Evolutionary conservation across 2,113 vertebrate genomes (phyloP), one percentile per base, ranked within the genome.

Genomic region (Oreochromis aureus): DNA sequence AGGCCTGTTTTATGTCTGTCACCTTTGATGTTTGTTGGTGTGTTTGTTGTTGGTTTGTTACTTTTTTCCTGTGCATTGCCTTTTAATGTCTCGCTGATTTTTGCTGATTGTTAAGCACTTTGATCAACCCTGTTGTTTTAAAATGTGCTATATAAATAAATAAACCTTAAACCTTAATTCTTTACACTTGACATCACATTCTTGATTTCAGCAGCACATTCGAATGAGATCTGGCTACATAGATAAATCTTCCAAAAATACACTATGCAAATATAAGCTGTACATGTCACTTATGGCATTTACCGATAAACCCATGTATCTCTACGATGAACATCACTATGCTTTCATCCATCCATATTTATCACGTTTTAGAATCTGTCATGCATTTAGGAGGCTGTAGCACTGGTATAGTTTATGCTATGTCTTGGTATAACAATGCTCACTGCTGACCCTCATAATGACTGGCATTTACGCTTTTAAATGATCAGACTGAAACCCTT

Each of bases 11-110:
- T 11, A 63, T 63, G 18, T 36, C 59, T 63, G 18, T 36, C 59
- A 63, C 32, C 59, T 63, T 63, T 63, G 59, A 36, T 63, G 6
- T 63, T 63, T 63, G 59, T 63, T 63, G 59, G 59, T n/a, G 32
- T 63, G 59, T 63, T 10, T 63, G 32, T 63, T 63, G 59, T 4
- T 63, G 16, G 32, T 32, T 61, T 61, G 58, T 61, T 61, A 32
- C 58, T 2, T 32, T 61, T 61, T 61, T 4, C 27, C 27, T 32
- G 27, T 61, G 27, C 27, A 61, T 61, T 61, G 58, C 15, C 59
- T 63, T 63, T 63, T 36, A 63, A n/a, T 63, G 59, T 63, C 10
- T 63, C 1, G 10, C 32, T 36, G 18, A 36, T 36, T 63, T 63
- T 63, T 63, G 32, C 10, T 7, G 18, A 63, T 63, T n/a, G 6